phyloP scores from a whole-genome alignment of 2,113 vertebrate species.

The Columba livia region DNA sequence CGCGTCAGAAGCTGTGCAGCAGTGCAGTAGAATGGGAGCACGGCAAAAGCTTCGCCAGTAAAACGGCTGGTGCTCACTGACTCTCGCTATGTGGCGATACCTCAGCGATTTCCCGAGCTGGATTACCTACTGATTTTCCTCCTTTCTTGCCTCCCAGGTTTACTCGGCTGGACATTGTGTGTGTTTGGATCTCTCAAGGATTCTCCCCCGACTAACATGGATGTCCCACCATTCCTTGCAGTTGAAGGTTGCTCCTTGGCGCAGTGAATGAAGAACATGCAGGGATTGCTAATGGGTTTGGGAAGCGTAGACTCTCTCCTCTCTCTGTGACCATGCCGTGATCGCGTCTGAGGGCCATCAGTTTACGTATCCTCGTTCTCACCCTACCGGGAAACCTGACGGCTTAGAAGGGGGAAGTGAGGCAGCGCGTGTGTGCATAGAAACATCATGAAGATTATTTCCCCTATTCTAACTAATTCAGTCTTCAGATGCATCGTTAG shows the following conservation, averaged over 20 bases:
- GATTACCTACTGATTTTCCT: constrained; percentile 78
- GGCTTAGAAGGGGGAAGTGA: constrained; percentile 82
- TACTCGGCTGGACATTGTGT: constrained; percentile 74
- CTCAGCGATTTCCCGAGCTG: constrained; percentile 66
- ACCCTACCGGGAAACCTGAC: constrained; percentile 82
- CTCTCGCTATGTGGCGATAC: constrained; percentile 70
- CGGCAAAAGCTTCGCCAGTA: constrained; percentile 74
- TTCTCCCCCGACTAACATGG: constrained; percentile 89
- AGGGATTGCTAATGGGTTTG: constrained; percentile 90
- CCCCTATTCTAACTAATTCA: constrained; percentile 83
- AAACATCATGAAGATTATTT: constrained; percentile 94
- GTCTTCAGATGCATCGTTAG: constrained; percentile 85
- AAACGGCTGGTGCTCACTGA: constrained; percentile 78
- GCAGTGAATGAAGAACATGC: constrained; percentile 95
- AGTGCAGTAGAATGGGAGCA: constrained; percentile 90
- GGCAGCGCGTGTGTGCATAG: constrained; percentile 78
- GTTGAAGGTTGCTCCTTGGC: constrained; percentile 89
- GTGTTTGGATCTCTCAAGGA: constrained; percentile 88
- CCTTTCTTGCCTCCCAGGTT: constrained; percentile 80
- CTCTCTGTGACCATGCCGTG: constrained; percentile 93
- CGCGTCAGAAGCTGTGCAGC: constrained; percentile 92
- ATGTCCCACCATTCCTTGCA: constrained; percentile 91
- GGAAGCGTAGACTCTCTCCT: constrained; percentile 81
- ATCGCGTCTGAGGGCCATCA: constrained; percentile 82
- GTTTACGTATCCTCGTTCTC: constrained; percentile 79